Percentiles rank a stretch among this genome's conserved stretches.
These are phyloP conservation scores for Aphrophora alni DNA, from an alignment of 2,888 invertebrate genomes.

Conservation along the genomic window DNA sequence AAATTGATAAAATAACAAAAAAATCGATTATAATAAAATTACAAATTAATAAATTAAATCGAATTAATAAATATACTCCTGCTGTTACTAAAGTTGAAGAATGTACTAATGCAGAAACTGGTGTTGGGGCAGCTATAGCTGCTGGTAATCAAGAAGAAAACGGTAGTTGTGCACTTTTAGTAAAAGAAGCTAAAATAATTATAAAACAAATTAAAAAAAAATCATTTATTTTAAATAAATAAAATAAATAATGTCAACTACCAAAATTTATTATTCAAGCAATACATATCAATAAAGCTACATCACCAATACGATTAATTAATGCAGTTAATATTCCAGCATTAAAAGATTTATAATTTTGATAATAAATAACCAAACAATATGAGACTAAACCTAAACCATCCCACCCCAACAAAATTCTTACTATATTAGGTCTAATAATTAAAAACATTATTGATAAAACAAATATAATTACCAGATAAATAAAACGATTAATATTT, in stretches of 20 bases:
- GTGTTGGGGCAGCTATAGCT: conserved; percentile 79
- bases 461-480: conserved; percentile 70
- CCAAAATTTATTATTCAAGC: background rate
- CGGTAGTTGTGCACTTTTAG: conserved; percentile 82
- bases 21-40: conserved; percentile 60
- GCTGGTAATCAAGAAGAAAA: conserved; percentile 79
- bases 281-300: background rate
- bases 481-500: conserved; percentile 68
- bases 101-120: conserved; percentile 78
- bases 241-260: background rate
- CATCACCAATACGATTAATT: conserved; percentile 75
- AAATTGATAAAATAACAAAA: conserved; percentile 61
- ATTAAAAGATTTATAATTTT: conserved; percentile 71
- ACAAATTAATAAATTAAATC: background rate
- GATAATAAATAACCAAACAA: conserved; percentile 75
- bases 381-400: conserved; percentile 75
- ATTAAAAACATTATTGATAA: conserved; percentile 71
- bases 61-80: background rate
- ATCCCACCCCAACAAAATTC: conserved; percentile 76
- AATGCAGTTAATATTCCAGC: conserved; percentile 75
- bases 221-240: background rate
- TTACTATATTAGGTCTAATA: conserved; percentile 72
- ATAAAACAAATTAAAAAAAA: background rate
- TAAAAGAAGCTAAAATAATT: conserved; percentile 64
- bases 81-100: conserved; percentile 72